Evolutionary conservation across 2,888 invertebrate genomes (phyloP).

Genomic region (Terebella lapidaria): DNA sequence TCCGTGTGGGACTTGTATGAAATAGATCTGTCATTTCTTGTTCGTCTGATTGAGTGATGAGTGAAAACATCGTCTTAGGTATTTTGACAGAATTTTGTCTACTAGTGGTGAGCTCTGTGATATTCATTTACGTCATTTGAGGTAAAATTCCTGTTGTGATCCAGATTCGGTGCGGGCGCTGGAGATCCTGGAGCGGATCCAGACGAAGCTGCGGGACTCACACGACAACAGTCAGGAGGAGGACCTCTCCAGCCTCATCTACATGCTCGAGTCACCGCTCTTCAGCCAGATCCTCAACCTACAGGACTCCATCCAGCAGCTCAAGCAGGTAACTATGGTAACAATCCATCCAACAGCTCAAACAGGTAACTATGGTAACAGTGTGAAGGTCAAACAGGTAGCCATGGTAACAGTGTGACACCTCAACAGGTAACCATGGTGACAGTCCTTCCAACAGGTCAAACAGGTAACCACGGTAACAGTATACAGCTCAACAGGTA

Average conservation of each 20-base stretch:
- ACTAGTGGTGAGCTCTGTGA: not conserved
- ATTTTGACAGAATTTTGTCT: too few species aligned
- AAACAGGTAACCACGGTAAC: too few species aligned
- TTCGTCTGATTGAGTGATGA: too few species aligned
- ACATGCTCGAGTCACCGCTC: conserved; percentile 80
- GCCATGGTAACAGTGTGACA: too few species aligned
- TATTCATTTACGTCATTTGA: not conserved
- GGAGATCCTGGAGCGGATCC: conserved; percentile 3
- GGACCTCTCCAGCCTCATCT: conserved; percentile 76
- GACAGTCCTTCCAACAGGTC: conserved; percentile 77
- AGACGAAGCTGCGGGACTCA: conserved; percentile 2
- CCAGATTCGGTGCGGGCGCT: conserved; percentile 1
- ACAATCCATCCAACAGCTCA: conserved; percentile 77
- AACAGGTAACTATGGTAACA: conserved; percentile 47
- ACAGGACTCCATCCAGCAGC: conserved; percentile 81
- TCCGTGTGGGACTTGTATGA: too few species aligned
- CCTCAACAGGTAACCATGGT: too few species aligned
- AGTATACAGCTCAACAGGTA: too few species aligned
- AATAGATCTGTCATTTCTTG: too few species aligned
- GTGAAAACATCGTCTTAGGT: too few species aligned
- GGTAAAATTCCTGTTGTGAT: not conserved
- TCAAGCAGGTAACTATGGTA: conserved; percentile 59
- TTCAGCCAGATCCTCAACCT: conserved; percentile 84
- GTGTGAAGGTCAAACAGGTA: too few species aligned
- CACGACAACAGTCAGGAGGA: conserved; percentile 47